Conservation (phyloP, 1,140 invertebrate species). For the Oryctes rhinoceros region DNA sequence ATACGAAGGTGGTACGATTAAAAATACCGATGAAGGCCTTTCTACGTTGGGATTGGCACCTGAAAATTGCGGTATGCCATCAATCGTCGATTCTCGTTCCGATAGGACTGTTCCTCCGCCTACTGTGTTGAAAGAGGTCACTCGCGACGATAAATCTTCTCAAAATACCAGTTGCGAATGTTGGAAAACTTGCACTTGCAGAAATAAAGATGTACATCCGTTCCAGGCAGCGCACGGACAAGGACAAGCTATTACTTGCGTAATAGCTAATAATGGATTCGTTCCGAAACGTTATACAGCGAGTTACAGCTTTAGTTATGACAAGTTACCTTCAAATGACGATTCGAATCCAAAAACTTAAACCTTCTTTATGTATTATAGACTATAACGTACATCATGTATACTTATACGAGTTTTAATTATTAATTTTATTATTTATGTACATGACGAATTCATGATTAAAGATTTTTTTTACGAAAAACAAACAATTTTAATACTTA, state of each 20-base stretch:
- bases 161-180: not conserved
- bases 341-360: conserved; percentile 14
- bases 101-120: not conserved
- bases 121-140: not conserved
- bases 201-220: not conserved
- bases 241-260: conserved; percentile 2
- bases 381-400: not conserved
- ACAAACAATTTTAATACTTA: no score
- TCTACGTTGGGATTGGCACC: not conserved
- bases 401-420: not conserved
- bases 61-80: not conserved
- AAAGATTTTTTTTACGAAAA: not conserved
- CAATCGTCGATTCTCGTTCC: not conserved
- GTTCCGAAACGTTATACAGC: conserved; percentile 19
- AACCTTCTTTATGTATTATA: not conserved
- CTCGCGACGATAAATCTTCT: not conserved
- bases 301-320: conserved; percentile 26
- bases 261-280: not conserved
- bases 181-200: conserved; percentile 4
- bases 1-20: not conserved
- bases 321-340: not conserved
- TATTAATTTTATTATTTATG: not conserved
- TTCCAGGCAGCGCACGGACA: not conserved
- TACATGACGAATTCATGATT: not conserved
- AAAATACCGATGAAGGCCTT: not conserved